Conservation (phyloP, 2,888 invertebrate species). For the Temnothorax unifasciatus region DNA sequence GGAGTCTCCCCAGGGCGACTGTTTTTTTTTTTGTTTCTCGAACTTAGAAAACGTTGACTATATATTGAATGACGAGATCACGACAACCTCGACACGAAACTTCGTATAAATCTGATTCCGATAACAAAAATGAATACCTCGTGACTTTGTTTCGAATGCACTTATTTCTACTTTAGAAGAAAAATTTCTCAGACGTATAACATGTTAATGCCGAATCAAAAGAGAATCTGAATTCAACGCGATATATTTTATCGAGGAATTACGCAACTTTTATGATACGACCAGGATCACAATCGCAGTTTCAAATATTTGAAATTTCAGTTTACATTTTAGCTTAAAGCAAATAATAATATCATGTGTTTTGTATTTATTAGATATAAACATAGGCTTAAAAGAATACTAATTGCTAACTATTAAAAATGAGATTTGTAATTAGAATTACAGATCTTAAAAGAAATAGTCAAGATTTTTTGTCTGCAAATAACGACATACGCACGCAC, state of each 20-base stretch:
- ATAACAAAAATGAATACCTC: slow-evolving; percentile 3
- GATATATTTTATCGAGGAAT: not conserved
- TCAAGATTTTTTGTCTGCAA: not conserved
- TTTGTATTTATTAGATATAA: not conserved
- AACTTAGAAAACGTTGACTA: slow-evolving; percentile 42
- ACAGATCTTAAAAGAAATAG: not conserved
- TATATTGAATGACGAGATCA: slow-evolving; percentile 34
- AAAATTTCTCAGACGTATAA: not conserved
- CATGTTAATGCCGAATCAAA: not conserved
- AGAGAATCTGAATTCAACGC: not conserved
- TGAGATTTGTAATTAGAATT: not conserved
- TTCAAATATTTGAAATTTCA: not conserved
- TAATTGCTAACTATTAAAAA: not conserved
- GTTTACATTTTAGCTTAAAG: not conserved
- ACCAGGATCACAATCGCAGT: not conserved
- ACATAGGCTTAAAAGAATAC: not conserved
- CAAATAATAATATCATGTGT: not conserved
- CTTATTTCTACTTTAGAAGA: not conserved
- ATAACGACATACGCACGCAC: not conserved
- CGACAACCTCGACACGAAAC: slow-evolving; percentile 14
- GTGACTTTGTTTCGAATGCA: slow-evolving; percentile 3
- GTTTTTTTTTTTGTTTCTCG: slow-evolving; percentile 63
- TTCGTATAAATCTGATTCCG: not conserved
- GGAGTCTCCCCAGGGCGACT: slow-evolving; percentile 61
- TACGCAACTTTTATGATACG: not conserved